Evolutionary conservation across 2,888 invertebrate species (phyloP).

Genomic region (Bellardia pandia): DNA sequence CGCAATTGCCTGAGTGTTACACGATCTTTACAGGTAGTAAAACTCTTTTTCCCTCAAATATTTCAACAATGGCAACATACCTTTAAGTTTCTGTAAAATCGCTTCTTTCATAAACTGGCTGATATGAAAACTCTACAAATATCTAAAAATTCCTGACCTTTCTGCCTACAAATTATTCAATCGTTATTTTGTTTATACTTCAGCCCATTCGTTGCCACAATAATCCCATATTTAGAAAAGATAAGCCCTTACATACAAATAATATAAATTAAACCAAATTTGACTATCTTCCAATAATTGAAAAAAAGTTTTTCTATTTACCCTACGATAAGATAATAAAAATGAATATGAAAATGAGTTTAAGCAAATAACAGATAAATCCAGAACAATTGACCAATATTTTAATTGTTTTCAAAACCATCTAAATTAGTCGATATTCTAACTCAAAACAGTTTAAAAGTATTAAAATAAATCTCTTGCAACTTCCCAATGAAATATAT

Average conservation of each 20-base stretch:
- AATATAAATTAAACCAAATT: neutral
- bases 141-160: neutral
- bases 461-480: neutral
- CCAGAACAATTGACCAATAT: neutral
- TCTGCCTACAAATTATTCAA: neutral
- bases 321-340: neutral
- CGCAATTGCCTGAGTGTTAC: no score
- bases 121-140: neutral
- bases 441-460: neutral
- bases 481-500: neutral
- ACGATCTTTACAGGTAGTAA: no score
- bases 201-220: neutral
- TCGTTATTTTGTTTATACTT: neutral
- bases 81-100: no score
- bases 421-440: neutral
- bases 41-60: no score
- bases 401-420: neutral
- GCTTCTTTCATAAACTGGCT: neutral
- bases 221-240: neutral
- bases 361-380: neutral
- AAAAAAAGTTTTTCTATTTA: neutral
- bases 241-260: neutral
- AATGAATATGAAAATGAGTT: neutral
- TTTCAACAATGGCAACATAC: no score
- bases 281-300: neutral